Evolutionary conservation across 2,113 vertebrate species (phyloP).

Genomic region (Campylorhamphus procurvoides): DNA sequence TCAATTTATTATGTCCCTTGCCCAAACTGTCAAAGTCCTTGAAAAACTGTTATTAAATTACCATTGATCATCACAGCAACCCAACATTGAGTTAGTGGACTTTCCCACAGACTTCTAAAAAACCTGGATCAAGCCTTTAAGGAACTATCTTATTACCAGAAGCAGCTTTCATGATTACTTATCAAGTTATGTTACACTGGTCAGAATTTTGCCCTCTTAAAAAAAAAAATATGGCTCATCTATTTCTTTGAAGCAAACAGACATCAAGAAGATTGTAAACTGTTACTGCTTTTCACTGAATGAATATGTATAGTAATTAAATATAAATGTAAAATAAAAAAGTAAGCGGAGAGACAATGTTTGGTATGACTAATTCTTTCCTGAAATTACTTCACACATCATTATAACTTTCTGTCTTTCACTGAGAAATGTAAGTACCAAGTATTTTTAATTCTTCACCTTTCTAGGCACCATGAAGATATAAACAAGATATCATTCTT

Average conservation of each 20-base stretch:
- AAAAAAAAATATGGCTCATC: neutral
- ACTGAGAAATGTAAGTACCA: neutral
- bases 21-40: neutral
- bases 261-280: neutral
- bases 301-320: slow-evolving; percentile 10
- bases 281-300: slow-evolving; percentile 20
- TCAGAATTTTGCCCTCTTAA: neutral
- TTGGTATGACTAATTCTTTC: neutral
- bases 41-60: neutral
- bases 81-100: neutral
- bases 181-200: neutral
- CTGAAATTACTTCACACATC: neutral
- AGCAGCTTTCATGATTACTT: neutral
- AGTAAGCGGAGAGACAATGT: neutral
- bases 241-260: neutral
- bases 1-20: neutral
- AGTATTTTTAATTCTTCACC: neutral
- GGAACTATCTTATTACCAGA: neutral
- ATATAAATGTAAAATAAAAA: neutral
- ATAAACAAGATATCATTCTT: neutral
- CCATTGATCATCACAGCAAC: neutral
- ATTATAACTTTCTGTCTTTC: neutral
- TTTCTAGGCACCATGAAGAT: neutral
- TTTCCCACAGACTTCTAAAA: neutral
- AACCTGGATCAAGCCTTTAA: neutral